Conservation (phyloP, 2,113 vertebrate genomes). For the Ceyx cyanopectus region DNA sequence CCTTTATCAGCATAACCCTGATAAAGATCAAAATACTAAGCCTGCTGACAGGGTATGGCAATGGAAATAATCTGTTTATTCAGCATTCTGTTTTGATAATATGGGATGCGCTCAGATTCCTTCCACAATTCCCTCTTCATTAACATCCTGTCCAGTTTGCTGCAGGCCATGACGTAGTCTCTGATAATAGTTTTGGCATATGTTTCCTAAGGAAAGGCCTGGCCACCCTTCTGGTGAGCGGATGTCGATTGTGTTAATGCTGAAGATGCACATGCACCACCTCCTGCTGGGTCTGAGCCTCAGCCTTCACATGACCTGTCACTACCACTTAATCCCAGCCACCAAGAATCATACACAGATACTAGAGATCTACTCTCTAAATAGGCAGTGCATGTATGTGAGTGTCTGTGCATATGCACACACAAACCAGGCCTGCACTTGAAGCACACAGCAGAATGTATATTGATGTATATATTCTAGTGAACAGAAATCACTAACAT, state of each 20-base stretch:
- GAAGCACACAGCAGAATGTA: neutral
- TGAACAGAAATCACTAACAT: neutral
- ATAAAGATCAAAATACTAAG: conserved; percentile 41
- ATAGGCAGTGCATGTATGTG: neutral
- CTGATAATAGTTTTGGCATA: conserved; percentile 64
- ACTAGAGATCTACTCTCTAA: neutral
- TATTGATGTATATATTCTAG: neutral
- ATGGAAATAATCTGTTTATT: conserved; percentile 47
- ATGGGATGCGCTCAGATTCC: neutral
- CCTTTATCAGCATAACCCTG: conserved; percentile 35
- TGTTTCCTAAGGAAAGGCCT: conserved; percentile 65
- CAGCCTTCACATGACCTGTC: conserved; percentile 40
- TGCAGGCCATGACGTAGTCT: conserved; percentile 43
- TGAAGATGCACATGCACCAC: conserved; percentile 24
- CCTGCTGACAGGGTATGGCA: conserved; percentile 16
- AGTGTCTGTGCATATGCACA: neutral
- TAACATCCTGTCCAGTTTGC: conserved; percentile 56
- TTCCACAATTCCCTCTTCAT: conserved; percentile 28
- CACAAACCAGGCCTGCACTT: neutral
- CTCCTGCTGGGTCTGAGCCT: conserved; percentile 53
- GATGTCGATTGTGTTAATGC: conserved; percentile 53
- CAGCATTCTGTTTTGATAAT: conserved; percentile 6
- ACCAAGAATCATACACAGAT: neutral
- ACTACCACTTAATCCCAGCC: conserved; percentile 31
- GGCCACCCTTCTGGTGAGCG: conserved; percentile 31